These are phyloP conservation scores for Hyles euphorbiae DNA, from an alignment of 1,140 invertebrate species.

Conservation along the genomic window DNA sequence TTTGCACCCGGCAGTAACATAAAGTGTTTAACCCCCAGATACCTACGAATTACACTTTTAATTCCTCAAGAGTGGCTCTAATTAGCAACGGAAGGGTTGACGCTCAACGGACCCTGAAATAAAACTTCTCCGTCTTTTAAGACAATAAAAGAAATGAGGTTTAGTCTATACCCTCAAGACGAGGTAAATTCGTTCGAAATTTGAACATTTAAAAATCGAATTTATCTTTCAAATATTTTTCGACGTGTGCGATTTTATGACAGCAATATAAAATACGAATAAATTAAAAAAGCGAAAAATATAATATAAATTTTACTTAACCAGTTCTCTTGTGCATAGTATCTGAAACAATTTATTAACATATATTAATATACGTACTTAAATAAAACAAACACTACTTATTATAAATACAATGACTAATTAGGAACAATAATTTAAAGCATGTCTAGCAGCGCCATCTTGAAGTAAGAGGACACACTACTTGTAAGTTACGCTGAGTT, in stretches of 20 bases:
- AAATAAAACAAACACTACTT: slow-evolving; percentile 3
- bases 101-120: slow-evolving; percentile 33
- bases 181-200: background rate
- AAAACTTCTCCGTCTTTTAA: slow-evolving; percentile 29
- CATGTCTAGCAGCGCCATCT: slow-evolving; percentile 39
- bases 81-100: slow-evolving; percentile 39
- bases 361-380: slow-evolving; percentile 36
- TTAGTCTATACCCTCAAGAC: slow-evolving; percentile 10
- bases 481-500: slow-evolving; percentile 21
- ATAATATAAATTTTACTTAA: slow-evolving; percentile 39
- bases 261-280: background rate
- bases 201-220: background rate
- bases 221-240: no score
- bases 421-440: slow-evolving; percentile 3
- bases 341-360: slow-evolving; percentile 66
- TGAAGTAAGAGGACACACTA: slow-evolving; percentile 21
- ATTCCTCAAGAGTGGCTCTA: slow-evolving; percentile 26
- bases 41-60: slow-evolving; percentile 35
- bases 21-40: slow-evolving; percentile 36
- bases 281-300: slow-evolving; percentile 10
- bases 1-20: slow-evolving; percentile 26
- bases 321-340: slow-evolving; percentile 70
- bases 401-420: slow-evolving; percentile 8
- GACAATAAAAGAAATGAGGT: slow-evolving; percentile 33
- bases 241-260: background rate